Percentiles rank a stretch among this genome's conserved stretches.
Conservation (phyloP, 1,140 invertebrate genomes). For the Micrasema minimum region DNA sequence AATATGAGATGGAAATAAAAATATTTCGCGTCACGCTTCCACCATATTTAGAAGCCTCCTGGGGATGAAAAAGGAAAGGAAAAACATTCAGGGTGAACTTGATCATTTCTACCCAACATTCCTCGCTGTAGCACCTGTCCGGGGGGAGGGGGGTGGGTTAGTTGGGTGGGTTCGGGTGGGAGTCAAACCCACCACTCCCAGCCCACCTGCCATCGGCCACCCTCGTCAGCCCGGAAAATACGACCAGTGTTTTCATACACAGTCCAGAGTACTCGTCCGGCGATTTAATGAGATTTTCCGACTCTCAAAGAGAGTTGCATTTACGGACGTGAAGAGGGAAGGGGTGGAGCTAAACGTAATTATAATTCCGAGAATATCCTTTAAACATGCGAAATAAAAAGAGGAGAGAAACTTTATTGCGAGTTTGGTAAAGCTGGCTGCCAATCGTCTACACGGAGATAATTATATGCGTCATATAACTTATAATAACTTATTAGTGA, state of each 20-base stretch:
- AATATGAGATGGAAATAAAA: too few species aligned
- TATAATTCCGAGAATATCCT: too few species aligned
- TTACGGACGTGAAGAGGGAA: background rate
- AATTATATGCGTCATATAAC: too few species aligned
- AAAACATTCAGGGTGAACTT: conserved; percentile 14
- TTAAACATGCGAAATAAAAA: too few species aligned
- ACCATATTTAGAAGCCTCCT: too few species aligned
- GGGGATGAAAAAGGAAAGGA: background rate
- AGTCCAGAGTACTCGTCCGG: conserved; percentile 25
- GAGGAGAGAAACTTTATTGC: too few species aligned
- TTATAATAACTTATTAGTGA: too few species aligned
- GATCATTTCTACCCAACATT: conserved; percentile 11
- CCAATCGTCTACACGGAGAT: too few species aligned
- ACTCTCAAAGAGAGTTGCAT: conserved; percentile 20
- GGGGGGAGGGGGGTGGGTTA: background rate
- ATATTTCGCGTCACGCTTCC: too few species aligned
- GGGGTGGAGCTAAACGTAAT: too few species aligned
- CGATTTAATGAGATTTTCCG: conserved; percentile 34
- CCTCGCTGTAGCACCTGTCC: conserved; percentile 25
- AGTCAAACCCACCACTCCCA: background rate
- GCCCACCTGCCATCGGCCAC: background rate
- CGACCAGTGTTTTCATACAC: conserved; percentile 27
- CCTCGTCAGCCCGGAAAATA: conserved; percentile 30
- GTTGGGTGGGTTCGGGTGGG: background rate
- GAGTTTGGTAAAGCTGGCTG: too few species aligned